phyloP scores from a whole-genome alignment of 37 sponge, comb jelly and placozoan species.

The Aplysina aerophoba region DNA sequence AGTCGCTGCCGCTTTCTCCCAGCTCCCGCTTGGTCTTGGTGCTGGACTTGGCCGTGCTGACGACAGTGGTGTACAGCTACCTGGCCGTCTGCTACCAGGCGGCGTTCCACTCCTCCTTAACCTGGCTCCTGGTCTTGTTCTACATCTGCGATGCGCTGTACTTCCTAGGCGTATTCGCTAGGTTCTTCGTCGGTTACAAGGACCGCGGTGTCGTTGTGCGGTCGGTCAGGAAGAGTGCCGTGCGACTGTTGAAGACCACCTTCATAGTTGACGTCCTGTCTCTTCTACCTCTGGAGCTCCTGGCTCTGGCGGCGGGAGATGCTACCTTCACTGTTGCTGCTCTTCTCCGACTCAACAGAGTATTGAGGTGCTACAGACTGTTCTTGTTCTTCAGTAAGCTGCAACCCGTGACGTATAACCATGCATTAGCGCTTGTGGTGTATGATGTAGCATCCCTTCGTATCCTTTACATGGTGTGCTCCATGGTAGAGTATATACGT shows the following conservation, averaged over 20 bases:
- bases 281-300: slow-evolving; percentile 62
- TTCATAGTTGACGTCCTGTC: slow-evolving; percentile 46
- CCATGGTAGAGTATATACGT: too few relatives aligned
- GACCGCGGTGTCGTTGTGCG: slow-evolving; percentile 38
- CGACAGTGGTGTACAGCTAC: slow-evolving; percentile 18
- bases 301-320: slow-evolving; percentile 29
- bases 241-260: slow-evolving; percentile 38
- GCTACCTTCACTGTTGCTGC: slow-evolving; percentile 8
- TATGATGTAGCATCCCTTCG: too few relatives aligned
- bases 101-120: slow-evolving; percentile 39
- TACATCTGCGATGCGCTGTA: slow-evolving; percentile 44
- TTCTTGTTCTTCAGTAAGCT: slow-evolving; percentile 60
- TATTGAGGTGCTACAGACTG: slow-evolving; percentile 47
- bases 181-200: slow-evolving; percentile 43
- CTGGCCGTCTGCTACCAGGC: slow-evolving; percentile 45
- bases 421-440: too few relatives aligned
- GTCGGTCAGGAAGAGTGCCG: slow-evolving; percentile 36
- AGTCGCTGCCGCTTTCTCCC: slow-evolving; percentile 1
- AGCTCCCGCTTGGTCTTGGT: background rate
- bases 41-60: slow-evolving; percentile 36
- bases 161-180: slow-evolving; percentile 8
- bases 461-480: too few relatives aligned
- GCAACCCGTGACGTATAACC: background rate
- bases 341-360: slow-evolving; percentile 56
- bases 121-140: slow-evolving; percentile 46